A percentile compares a stretch with the other conserved stretches of the same genome.
phyloP scores from a whole-genome alignment of 2,113 vertebrate genomes.

The Hiodon tergisus region DNA sequence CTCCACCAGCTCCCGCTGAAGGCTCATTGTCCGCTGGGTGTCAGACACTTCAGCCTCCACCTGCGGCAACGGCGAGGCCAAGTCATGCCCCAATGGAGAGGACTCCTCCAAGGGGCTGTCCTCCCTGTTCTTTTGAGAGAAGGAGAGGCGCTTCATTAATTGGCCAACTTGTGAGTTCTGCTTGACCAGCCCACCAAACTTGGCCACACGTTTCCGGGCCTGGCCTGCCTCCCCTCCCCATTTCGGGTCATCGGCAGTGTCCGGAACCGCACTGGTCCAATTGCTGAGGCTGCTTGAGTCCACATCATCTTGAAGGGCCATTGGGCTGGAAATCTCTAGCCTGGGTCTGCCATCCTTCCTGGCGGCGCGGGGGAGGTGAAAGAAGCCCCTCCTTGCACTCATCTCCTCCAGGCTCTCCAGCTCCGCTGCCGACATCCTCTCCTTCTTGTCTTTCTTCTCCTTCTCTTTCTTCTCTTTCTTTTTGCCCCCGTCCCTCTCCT shows the following conservation, averaged over 20 bases:
- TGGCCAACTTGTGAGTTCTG: conserved; percentile 68
- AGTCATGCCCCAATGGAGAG: conserved; percentile 62
- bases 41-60: conserved; percentile 60
- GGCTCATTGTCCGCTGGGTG: conserved; percentile 45
- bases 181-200: conserved; percentile 77
- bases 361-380: conserved; percentile 80
- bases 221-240: conserved; percentile 42
- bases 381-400: conserved; percentile 85
- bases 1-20: conserved; percentile 24
- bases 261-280: conserved; percentile 63
- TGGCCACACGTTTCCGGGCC: conserved; percentile 80
- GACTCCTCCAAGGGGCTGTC: conserved; percentile 71
- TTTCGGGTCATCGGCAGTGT: conserved; percentile 69
- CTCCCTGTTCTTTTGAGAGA: conserved; percentile 73
- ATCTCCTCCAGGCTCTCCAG: conserved; percentile 92
- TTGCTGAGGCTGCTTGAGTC: conserved; percentile 67
- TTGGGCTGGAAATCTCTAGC: conserved; percentile 90
- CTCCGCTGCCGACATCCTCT: conserved; percentile 88
- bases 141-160: conserved; percentile 73
- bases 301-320: conserved; percentile 78
- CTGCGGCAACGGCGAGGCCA: conserved; percentile 66
- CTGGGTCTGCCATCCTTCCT: conserved; percentile 77
- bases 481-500: conserved; percentile 74
- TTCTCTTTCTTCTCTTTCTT: conserved; percentile 90
- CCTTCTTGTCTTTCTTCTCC: conserved; percentile 89